Evolutionary conservation across 2,797 vertebrate species (phyloP).

Genomic region (Heteromormyrus szaboi): DNA sequence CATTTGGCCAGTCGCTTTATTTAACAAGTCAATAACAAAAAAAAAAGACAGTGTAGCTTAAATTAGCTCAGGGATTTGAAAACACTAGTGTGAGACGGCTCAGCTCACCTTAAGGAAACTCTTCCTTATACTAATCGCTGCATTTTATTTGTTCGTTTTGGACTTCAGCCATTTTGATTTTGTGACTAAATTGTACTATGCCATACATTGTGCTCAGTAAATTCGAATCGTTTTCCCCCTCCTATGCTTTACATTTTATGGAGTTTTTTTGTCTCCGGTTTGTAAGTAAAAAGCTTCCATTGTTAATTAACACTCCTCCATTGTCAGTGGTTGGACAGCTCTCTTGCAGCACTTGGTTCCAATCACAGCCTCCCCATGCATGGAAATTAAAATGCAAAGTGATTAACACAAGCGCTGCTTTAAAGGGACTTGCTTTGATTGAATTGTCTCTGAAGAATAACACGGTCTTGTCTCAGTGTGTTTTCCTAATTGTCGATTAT

Average conservation of each 20-base stretch:
- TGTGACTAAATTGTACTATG: neutral
- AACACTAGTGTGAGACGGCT: neutral
- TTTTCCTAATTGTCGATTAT: conserved; percentile 54
- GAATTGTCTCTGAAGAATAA: conserved; percentile 62
- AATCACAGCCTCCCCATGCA: conserved; percentile 50
- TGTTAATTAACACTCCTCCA: conserved; percentile 65
- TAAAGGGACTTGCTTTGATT: conserved; percentile 62
- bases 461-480: conserved; percentile 58
- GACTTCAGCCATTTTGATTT: neutral
- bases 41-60: neutral
- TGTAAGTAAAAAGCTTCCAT: conserved; percentile 49
- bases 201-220: neutral
- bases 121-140: neutral
- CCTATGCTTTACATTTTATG: conserved; percentile 1
- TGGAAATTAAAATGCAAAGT: conserved; percentile 48
- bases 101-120: neutral
- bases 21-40: conserved; percentile 1
- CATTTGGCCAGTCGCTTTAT: neutral
- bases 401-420: conserved; percentile 59
- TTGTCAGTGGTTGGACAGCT: conserved; percentile 62
- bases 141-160: neutral
- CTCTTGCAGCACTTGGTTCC: conserved; percentile 62
- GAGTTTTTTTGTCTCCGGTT: conserved; percentile 2
- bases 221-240: neutral
- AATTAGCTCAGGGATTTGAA: neutral